These are phyloP conservation scores for Natrix natrix DNA, from an alignment of 2,797 vertebrate genomes.

Conservation along the genomic window DNA sequence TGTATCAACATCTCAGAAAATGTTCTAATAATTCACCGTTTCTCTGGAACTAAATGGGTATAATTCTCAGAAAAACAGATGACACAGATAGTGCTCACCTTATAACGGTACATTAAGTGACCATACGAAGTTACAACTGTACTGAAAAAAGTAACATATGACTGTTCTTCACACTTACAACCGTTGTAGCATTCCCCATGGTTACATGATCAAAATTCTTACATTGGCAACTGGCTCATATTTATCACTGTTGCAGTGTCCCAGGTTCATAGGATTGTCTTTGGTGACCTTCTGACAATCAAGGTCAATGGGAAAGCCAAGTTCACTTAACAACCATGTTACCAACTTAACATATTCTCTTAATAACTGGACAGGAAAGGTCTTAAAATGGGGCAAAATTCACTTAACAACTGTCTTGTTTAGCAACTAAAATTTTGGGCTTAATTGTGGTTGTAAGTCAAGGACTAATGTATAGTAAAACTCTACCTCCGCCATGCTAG, in stretches of 20 bases:
- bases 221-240: too few relatives aligned
- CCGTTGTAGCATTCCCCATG: background rate
- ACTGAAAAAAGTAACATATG: background rate
- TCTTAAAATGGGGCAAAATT: background rate
- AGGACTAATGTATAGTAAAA: background rate
- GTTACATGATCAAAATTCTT: background rate
- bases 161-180: background rate
- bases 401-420: background rate
- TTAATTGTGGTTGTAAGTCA: background rate
- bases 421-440: background rate
- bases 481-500: background rate
- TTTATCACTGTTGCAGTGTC: too few relatives aligned
- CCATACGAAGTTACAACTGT: accelerated
- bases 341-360: background rate
- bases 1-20: conserved; percentile 15
- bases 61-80: background rate
- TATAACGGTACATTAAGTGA: background rate
- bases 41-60: background rate
- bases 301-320: background rate
- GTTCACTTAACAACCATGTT: background rate
- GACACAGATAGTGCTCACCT: background rate
- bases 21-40: background rate
- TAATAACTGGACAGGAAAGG: background rate
- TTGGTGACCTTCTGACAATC: background rate
- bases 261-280: background rate